Evolutionary conservation across 2,797 vertebrate species (phyloP).

Genomic region (Poliocrania exsul): DNA sequence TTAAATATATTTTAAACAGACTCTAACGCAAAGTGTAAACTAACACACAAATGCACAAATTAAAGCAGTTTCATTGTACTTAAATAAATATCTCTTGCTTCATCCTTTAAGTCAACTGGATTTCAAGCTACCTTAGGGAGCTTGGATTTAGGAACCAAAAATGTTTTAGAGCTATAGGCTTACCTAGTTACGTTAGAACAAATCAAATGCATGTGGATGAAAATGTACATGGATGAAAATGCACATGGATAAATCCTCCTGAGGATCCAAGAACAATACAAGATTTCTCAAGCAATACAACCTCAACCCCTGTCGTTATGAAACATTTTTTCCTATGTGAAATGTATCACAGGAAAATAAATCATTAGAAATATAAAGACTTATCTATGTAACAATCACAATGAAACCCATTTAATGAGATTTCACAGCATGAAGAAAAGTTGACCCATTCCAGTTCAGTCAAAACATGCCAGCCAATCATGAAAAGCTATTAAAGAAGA

Average conservation of each 20-base stretch:
- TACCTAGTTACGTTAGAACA: neutral
- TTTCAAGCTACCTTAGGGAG: conserved; percentile 6
- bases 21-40: neutral
- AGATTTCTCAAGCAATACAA: neutral
- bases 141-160: neutral
- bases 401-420: conserved; percentile 25
- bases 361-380: conserved; percentile 31
- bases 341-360: conserved; percentile 29
- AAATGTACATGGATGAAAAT: neutral
- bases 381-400: conserved; percentile 3
- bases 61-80: neutral
- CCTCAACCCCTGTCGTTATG: neutral
- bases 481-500: conserved; percentile 41
- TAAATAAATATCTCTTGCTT: conserved; percentile 18
- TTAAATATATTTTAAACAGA: neutral
- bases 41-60: neutral
- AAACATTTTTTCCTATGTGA: neutral
- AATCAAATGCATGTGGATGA: neutral
- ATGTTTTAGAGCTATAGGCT: neutral
- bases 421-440: conserved; percentile 18
- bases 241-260: neutral
- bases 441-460: conserved; percentile 31
- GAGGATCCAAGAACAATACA: neutral
- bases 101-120: conserved; percentile 24
- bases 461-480: conserved; percentile 54